A percentile compares a stretch with the other conserved stretches of the same genome.
phyloP scores from a whole-genome alignment of 2,113 vertebrate species.

The Aleadryas rufinucha region DNA sequence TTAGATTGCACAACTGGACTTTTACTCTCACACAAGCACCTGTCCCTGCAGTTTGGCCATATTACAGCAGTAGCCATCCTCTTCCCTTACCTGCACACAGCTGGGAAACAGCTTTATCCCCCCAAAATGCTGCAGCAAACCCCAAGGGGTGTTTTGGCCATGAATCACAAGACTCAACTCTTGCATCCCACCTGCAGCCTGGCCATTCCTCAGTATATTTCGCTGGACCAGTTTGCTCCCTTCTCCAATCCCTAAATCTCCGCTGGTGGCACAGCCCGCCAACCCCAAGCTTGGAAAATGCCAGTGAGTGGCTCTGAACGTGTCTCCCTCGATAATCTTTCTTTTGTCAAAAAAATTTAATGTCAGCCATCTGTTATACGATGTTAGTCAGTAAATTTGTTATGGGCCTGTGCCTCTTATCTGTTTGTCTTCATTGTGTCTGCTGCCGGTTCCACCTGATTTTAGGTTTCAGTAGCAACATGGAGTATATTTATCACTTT shows the following conservation, averaged over 20 bases:
- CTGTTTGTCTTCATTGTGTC: conserved; percentile 25
- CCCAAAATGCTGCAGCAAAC: not conserved
- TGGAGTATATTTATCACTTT: conserved; percentile 14
- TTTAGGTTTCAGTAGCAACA: not conserved
- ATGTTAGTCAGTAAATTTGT: not conserved
- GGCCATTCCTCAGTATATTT: not conserved
- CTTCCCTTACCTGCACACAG: not conserved
- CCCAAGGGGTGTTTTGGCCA: not conserved
- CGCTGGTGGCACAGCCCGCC: not conserved
- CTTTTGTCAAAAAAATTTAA: not conserved
- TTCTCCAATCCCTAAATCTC: not conserved
- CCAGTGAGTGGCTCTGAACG: accelerated
- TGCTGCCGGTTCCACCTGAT: not conserved
- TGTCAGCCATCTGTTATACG: not conserved
- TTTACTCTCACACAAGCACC: not conserved
- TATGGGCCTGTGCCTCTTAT: not conserved
- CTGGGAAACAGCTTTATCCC: not conserved
- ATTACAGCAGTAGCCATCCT: not conserved
- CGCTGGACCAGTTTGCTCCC: not conserved
- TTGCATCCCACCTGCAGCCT: not conserved
- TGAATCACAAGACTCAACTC: not conserved
- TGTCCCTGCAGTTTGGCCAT: not conserved
- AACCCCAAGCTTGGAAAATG: not conserved
- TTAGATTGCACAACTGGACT: accelerated
- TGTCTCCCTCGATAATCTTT: not conserved